Conservation (phyloP, 2,888 invertebrate species). For the Tromatobia lineatoria region DNA sequence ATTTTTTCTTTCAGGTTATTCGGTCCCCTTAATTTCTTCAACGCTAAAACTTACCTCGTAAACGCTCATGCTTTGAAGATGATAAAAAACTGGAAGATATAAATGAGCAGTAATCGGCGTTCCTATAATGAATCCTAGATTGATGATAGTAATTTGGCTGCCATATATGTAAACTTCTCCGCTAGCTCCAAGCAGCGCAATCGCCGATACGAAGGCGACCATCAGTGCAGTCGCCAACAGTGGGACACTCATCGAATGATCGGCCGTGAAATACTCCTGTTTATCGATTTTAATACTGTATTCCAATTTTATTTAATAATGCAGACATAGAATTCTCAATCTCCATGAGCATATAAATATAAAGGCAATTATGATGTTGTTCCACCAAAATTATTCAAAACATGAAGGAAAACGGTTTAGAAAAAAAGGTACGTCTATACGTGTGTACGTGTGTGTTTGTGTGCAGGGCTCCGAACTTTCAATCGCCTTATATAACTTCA, state of each 20-base stretch:
- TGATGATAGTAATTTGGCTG: slow-evolving; percentile 92
- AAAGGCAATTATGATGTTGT: too few relatives aligned
- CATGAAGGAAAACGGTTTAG: too few relatives aligned
- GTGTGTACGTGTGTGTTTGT: too few relatives aligned
- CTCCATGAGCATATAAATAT: not conserved
- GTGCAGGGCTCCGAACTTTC: too few relatives aligned
- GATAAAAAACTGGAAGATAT: slow-evolving; percentile 95
- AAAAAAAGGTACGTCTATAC: too few relatives aligned
- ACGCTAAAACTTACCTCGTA: slow-evolving; percentile 89
- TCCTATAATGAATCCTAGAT: slow-evolving; percentile 91
- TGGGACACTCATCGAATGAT: slow-evolving; percentile 91
- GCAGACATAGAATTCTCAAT: not conserved
- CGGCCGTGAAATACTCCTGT: slow-evolving; percentile 94
- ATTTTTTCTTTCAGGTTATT: too few relatives aligned
- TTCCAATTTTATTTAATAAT: not conserved
- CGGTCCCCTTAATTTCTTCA: too few relatives aligned
- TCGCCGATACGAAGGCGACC: slow-evolving; percentile 97
- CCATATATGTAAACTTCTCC: slow-evolving; percentile 95
- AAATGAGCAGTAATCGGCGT: slow-evolving; percentile 92
- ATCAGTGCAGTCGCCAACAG: slow-evolving; percentile 96
- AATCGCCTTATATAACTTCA: too few relatives aligned
- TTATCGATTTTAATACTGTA: not conserved
- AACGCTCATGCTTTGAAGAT: slow-evolving; percentile 93
- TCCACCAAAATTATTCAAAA: too few relatives aligned
- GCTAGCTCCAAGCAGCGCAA: slow-evolving; percentile 95